These are phyloP conservation scores for Temnothorax curvispinosus DNA, from an alignment of 1,140 invertebrate species.

Conservation along the genomic window DNA sequence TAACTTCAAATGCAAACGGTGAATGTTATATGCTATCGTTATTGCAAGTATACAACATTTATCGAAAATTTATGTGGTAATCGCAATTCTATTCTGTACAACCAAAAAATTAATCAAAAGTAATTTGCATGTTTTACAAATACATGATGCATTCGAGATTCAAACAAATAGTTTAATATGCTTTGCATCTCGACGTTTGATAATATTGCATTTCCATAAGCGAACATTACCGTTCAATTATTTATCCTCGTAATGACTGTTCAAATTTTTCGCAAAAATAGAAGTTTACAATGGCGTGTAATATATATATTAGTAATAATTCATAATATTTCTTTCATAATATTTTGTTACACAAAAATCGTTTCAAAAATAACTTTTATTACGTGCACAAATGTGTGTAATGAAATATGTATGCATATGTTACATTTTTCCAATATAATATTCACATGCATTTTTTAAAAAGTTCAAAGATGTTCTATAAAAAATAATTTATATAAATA, in stretches of 20 bases:
- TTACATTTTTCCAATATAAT: neutral
- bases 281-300: neutral
- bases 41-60: constrained; percentile 62
- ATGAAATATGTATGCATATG: neutral
- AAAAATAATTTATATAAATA: constrained; percentile 1
- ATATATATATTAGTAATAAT: constrained; percentile 1
- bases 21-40: neutral
- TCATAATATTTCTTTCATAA: neutral
- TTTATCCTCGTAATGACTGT: neutral
- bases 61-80: constrained; percentile 54
- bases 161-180: constrained; percentile 36
- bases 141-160: constrained; percentile 8
- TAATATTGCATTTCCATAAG: constrained; percentile 3
- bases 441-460: neutral
- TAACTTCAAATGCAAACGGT: neutral
- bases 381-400: neutral
- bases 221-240: constrained; percentile 1
- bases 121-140: constrained; percentile 67
- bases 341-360: neutral
- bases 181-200: constrained; percentile 8
- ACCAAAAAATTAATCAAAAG: constrained; percentile 69
- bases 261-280: neutral
- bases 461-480: neutral
- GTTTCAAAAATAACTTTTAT: constrained; percentile 2
- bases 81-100: neutral